phyloP scores from a whole-genome alignment of 2,888 invertebrate genomes.

The Ditylenchus weischeri region DNA sequence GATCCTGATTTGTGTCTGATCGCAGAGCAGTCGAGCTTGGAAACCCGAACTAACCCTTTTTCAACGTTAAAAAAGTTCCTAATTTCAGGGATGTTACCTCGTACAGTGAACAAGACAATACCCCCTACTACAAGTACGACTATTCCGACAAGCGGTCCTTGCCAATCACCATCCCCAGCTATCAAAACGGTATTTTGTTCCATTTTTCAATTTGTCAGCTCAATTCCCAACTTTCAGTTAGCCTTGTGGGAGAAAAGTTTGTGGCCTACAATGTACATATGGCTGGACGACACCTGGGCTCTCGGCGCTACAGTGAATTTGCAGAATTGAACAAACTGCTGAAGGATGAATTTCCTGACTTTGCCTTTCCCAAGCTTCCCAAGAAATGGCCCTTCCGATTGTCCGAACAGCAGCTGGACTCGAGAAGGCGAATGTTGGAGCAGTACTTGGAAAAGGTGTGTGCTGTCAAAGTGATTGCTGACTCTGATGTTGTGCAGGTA shows the following conservation, averaged over 20 bases:
- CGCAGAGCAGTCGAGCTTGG: no score
- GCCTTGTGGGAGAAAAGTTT: constrained; percentile 71
- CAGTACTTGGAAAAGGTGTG: constrained; percentile 97
- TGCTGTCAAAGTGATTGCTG: constrained; percentile 93
- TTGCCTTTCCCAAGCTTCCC: constrained; percentile 92
- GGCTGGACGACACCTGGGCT: constrained; percentile 95
- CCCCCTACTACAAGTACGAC: constrained; percentile 55
- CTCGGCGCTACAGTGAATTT: constrained; percentile 91
- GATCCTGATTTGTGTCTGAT: no score
- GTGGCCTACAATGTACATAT: constrained; percentile 96
- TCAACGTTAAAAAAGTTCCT: no score
- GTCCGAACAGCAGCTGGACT: constrained; percentile 93
- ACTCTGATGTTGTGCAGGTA: constrained; percentile 91
- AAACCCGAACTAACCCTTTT: no score
- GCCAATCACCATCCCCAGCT: constrained; percentile 83
- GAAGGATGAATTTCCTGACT: constrained; percentile 57
- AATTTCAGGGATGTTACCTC: constrained; percentile 52
- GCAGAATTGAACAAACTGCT: constrained; percentile 69
- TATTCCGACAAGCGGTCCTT: constrained; percentile 77
- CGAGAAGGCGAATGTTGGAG: constrained; percentile 86
- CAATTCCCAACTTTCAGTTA: not conserved
- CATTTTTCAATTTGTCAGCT: not conserved
- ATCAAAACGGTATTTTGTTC: constrained; percentile 64
- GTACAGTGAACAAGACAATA: constrained; percentile 40
- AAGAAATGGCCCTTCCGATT: constrained; percentile 93